Evolutionary conservation across 2,113 vertebrate genomes (phyloP).

Genomic region (Hypanus sabinus): DNA sequence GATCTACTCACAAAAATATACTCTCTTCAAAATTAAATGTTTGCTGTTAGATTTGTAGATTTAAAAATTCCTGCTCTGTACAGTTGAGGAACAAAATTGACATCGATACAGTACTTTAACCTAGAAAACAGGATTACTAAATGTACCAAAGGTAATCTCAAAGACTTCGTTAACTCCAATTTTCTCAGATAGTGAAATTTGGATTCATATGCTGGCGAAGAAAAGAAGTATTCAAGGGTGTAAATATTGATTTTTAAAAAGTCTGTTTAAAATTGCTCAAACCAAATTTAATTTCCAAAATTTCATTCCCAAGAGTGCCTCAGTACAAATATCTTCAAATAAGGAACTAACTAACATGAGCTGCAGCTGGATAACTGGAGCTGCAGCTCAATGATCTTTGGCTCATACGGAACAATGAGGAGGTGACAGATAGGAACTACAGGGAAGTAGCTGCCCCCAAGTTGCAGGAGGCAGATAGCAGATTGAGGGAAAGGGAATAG

Average conservation of each 20-base stretch:
- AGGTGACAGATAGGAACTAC: too few species aligned
- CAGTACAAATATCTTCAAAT: not conserved
- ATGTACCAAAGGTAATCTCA: not conserved
- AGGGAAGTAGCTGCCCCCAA: too few species aligned
- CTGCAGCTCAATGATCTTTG: too few species aligned
- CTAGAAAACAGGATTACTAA: not conserved
- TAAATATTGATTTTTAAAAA: not conserved
- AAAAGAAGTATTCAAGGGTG: not conserved
- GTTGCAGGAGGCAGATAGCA: too few species aligned
- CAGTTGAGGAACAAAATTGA: not conserved
- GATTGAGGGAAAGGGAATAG: too few species aligned
- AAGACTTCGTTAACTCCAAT: not conserved
- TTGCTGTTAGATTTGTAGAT: not conserved
- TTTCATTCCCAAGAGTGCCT: not conserved
- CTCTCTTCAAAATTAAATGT: not conserved
- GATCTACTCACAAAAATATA: not conserved
- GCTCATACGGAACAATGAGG: too few species aligned
- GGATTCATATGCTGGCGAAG: not conserved
- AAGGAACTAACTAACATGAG: not conserved
- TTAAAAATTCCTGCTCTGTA: not conserved
- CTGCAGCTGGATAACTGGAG: too few species aligned
- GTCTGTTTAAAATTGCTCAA: not conserved
- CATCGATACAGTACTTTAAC: not conserved
- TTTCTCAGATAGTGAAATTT: not conserved
- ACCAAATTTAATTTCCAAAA: not conserved